Conservation (phyloP, 2,113 vertebrate species). For the cat (Felis catus) region DNA sequence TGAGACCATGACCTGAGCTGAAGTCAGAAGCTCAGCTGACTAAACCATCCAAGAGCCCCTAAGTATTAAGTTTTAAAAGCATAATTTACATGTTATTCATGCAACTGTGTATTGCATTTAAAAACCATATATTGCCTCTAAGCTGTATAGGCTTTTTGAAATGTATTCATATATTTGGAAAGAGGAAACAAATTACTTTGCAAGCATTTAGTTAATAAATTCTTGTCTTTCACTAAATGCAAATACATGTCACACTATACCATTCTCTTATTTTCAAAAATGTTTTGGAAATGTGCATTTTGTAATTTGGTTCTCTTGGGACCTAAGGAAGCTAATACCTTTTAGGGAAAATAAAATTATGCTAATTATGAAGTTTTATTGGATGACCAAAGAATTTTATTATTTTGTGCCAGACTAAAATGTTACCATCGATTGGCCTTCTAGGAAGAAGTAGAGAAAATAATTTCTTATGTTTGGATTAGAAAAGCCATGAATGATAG, state of each 20-base stretch:
- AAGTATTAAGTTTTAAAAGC: conserved; percentile 45
- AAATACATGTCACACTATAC: neutral
- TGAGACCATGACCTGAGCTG: no score
- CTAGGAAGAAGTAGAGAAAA: neutral
- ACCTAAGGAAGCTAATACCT: neutral
- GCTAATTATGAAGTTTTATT: neutral
- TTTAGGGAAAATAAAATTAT: conserved; percentile 44
- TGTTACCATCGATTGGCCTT: neutral
- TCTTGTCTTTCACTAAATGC: neutral
- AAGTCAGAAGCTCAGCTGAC: no score
- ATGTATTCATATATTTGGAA: conserved; percentile 38
- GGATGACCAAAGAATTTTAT: neutral
- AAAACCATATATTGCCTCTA: neutral
- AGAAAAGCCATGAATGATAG: neutral
- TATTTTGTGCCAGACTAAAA: neutral
- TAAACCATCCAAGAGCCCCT: neutral
- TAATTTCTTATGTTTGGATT: neutral
- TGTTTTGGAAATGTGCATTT: conserved; percentile 17
- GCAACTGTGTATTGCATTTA: neutral
- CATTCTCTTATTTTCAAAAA: conserved; percentile 48
- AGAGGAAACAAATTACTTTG: conserved; percentile 35
- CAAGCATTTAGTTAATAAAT: conserved; percentile 31
- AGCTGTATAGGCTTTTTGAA: neutral
- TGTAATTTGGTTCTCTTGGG: neutral
- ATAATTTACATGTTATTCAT: neutral